phyloP scores from a whole-genome alignment of 2,113 vertebrate genomes.

The Nansenia antarctica region DNA sequence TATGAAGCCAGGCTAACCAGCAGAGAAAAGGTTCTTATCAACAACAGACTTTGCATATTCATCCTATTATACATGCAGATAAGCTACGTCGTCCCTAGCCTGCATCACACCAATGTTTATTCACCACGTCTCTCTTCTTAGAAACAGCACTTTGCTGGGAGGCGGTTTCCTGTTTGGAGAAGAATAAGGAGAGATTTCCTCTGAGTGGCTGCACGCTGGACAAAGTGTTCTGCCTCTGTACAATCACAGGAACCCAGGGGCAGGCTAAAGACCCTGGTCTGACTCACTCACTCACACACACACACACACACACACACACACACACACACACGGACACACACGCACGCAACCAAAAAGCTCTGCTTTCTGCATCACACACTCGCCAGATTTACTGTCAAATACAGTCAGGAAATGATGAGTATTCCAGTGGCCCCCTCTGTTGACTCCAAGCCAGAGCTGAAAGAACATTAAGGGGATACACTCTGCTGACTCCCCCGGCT shows the following conservation, averaged over 20 bases:
- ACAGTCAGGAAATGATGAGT: constrained; percentile 56
- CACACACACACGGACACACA: not conserved
- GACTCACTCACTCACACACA: constrained; percentile 13
- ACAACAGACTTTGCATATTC: too few species aligned
- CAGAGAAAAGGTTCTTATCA: too few species aligned
- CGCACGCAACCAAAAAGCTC: constrained; percentile 32
- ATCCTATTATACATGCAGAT: not conserved
- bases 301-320: not conserved
- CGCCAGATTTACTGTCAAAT: constrained; percentile 64
- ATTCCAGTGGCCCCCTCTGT: constrained; percentile 60
- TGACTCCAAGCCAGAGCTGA: constrained; percentile 17
- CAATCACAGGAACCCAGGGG: constrained; percentile 79
- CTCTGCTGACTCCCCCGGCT: not conserved
- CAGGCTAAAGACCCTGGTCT: constrained; percentile 48
- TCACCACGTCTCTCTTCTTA: constrained; percentile 30
- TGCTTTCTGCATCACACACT: constrained; percentile 69
- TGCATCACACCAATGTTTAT: not conserved
- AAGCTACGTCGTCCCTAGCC: not conserved
- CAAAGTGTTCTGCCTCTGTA: constrained; percentile 71
- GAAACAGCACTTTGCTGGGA: constrained; percentile 57
- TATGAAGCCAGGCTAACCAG: too few species aligned
- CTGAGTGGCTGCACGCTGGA: constrained; percentile 64
- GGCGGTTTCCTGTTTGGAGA: constrained; percentile 75
- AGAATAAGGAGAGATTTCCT: constrained; percentile 75
- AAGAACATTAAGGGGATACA: constrained; percentile 9